Percentiles rank a stretch among this genome's conserved stretches.
Evolutionary conservation across 2,113 vertebrate genomes (phyloP).

Genomic region (Oncorhynchus gorbuscha): DNA sequence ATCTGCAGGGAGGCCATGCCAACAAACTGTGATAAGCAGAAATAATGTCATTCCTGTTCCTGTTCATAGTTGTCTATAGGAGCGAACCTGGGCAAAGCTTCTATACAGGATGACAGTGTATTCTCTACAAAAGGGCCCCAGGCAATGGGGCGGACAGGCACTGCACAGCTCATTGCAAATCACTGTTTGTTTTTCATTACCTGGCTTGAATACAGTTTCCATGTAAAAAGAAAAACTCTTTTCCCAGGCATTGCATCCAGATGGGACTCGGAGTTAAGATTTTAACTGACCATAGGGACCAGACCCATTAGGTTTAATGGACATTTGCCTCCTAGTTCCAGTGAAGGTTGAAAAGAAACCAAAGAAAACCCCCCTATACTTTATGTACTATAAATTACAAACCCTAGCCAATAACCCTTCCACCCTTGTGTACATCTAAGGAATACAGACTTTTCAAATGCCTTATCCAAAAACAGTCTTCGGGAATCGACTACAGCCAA

Average conservation of each 20-base stretch:
- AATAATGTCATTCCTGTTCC: constrained; percentile 36
- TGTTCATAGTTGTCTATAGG: not conserved
- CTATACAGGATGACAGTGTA: constrained; percentile 27
- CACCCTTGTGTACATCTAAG: too few relatives aligned
- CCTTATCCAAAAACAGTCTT: too few relatives aligned
- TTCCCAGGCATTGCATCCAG: constrained; percentile 18
- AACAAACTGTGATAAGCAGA: not conserved
- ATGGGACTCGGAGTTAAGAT: not conserved
- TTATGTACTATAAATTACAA: too few relatives aligned
- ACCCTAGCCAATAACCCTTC: too few relatives aligned
- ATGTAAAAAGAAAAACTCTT: constrained; percentile 29
- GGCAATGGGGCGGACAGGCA: constrained; percentile 40
- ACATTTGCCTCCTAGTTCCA: too few relatives aligned
- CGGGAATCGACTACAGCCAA: too few relatives aligned
- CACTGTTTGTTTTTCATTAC: constrained; percentile 52
- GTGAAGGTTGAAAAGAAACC: too few relatives aligned
- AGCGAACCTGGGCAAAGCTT: constrained; percentile 21
- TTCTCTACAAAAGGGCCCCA: constrained; percentile 21
- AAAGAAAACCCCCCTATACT: too few relatives aligned
- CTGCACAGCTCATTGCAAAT: constrained; percentile 29
- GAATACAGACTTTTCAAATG: too few relatives aligned
- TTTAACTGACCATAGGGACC: too few relatives aligned
- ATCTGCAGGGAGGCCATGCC: not conserved
- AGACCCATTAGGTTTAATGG: too few relatives aligned
- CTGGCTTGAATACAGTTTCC: constrained; percentile 37